Percentiles rank a stretch among this genome's conserved stretches.
Conservation (phyloP, 1,140 invertebrate genomes). For the Pantala flavescens region DNA sequence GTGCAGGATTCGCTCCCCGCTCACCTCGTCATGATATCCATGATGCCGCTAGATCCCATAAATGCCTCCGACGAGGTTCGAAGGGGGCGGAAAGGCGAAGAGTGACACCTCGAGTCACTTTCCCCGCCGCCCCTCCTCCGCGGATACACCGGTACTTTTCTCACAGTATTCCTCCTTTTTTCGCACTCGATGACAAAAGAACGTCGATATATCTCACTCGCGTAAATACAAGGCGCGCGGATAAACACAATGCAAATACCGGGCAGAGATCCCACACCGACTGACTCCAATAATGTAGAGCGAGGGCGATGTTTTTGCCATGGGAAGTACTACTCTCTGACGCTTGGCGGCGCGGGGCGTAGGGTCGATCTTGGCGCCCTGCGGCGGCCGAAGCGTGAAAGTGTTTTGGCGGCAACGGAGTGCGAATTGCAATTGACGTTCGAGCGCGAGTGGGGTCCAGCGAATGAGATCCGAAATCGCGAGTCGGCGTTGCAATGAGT, state of each 20-base stretch:
- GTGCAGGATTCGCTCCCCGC: not conserved
- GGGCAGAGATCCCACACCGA: not conserved
- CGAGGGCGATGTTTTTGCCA: not conserved
- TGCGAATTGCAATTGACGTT: not conserved
- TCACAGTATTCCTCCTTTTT: no score
- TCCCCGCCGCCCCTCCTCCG: not conserved
- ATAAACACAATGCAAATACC: not conserved
- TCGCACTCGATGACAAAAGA: no score
- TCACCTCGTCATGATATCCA: not conserved
- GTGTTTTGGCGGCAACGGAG: not conserved
- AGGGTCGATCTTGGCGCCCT: not conserved
- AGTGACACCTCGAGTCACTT: not conserved
- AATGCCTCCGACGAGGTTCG: not conserved
- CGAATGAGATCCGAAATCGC: no score
- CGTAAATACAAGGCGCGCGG: no score
- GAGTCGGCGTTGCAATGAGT: no score
- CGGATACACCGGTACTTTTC: not conserved
- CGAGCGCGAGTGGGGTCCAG: no score
- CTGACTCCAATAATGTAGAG: conserved; percentile 1
- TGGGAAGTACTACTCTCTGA: not conserved
- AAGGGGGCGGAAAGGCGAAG: not conserved
- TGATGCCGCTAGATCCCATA: not conserved
- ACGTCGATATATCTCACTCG: no score
- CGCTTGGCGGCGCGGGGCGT: not conserved
- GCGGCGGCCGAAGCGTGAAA: not conserved